Conservation (phyloP, 2,888 invertebrate genomes). For the Helicoverpa assulta region DNA sequence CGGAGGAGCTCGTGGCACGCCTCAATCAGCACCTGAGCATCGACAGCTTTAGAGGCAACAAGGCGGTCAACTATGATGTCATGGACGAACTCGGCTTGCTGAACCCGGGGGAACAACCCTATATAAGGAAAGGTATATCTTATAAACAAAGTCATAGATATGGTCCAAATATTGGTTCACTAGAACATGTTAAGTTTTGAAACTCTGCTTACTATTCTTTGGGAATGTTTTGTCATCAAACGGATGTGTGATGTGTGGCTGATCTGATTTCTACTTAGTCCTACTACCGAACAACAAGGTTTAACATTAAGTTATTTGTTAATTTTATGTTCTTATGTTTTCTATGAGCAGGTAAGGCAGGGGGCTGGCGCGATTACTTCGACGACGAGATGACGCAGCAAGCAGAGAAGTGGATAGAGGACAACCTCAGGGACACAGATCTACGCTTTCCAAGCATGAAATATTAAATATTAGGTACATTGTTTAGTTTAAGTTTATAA, state of each 20-base stretch:
- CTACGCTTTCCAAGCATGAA: conserved; percentile 36
- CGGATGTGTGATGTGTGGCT: too few species aligned
- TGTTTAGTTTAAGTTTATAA: neutral
- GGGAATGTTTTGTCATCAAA: too few species aligned
- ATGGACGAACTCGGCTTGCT: conserved; percentile 46
- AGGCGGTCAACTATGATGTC: conserved; percentile 80
- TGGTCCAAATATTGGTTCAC: too few species aligned
- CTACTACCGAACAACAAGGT: too few species aligned
- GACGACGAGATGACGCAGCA: conserved; percentile 90
- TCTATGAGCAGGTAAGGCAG: conserved; percentile 34
- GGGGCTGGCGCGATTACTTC: conserved; percentile 92
- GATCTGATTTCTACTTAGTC: too few species aligned
- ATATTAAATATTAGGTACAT: neutral
- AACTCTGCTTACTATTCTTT: too few species aligned
- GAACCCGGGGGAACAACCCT: conserved; percentile 41
- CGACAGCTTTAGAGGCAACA: conserved; percentile 93
- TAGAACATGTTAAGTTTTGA: too few species aligned
- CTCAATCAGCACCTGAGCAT: conserved; percentile 93
- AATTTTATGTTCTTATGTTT: neutral
- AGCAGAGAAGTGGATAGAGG: conserved; percentile 92
- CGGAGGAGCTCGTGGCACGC: conserved; percentile 85
- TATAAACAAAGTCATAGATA: neutral
- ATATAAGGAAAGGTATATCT: conserved; percentile 62
- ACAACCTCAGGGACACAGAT: conserved; percentile 86
- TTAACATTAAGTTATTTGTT: neutral